Evolutionary conservation across 2,113 vertebrate genomes (phyloP).

Genomic region (Leiothrix lutea): DNA sequence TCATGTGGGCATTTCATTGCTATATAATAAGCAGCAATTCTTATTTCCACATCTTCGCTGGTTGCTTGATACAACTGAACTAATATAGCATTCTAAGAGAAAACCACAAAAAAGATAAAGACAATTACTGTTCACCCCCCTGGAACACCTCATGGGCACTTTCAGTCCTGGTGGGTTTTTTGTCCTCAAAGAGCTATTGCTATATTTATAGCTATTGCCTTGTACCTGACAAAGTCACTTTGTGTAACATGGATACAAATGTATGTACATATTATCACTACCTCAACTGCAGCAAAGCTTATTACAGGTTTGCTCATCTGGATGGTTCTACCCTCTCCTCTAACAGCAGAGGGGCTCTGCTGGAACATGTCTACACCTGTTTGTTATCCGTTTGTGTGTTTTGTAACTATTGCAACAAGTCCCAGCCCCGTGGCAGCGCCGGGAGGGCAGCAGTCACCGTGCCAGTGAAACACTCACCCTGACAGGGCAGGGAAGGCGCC

Average conservation of each 20-base stretch:
- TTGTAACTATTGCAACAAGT: not conserved
- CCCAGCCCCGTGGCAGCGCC: not conserved
- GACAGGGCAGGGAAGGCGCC: slow-evolving; percentile 79
- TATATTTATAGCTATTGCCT: not conserved
- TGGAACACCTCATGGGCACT: not conserved
- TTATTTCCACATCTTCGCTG: slow-evolving; percentile 82
- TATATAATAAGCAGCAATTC: slow-evolving; percentile 84
- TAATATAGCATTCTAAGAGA: slow-evolving; percentile 76
- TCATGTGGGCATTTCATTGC: slow-evolving; percentile 82
- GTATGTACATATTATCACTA: not conserved
- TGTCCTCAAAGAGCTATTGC: not conserved
- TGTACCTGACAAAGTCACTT: not conserved
- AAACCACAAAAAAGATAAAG: not conserved
- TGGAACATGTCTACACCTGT: rapidly evolving
- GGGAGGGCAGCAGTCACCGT: not conserved
- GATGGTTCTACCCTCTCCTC: not conserved
- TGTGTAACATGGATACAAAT: not conserved
- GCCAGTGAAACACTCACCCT: slow-evolving; percentile 70
- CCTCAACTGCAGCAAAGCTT: not conserved
- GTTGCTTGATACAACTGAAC: slow-evolving; percentile 75
- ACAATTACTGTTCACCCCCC: not conserved
- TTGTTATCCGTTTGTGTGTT: not conserved
- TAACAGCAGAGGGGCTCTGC: not conserved
- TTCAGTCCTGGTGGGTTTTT: not conserved
- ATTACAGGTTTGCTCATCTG: not conserved